A percentile compares a stretch with the other conserved stretches of the same genome.
Evolutionary conservation across 2,888 invertebrate species (phyloP).

Genomic region (Athripsodes cinereus): DNA sequence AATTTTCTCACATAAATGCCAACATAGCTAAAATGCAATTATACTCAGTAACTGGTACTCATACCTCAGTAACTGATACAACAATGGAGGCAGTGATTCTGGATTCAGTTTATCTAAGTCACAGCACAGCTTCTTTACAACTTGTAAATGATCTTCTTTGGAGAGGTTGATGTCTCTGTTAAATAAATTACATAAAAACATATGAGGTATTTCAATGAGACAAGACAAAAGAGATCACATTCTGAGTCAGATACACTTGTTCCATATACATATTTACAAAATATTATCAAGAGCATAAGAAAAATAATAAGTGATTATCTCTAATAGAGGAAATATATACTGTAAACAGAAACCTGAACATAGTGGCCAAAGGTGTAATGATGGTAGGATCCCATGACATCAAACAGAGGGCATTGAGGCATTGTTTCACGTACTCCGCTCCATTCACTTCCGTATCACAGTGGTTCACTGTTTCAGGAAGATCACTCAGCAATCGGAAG

Average conservation of each 20-base stretch:
- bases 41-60: not conserved
- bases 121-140: slow-evolving; percentile 57
- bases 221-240: no score
- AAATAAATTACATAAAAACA: slow-evolving; percentile 15
- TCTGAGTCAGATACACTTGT: no score
- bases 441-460: slow-evolving; percentile 54
- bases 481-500: slow-evolving; percentile 48
- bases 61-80: slow-evolving; percentile 59
- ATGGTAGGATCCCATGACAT: slow-evolving; percentile 53
- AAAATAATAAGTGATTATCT: no score
- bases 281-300: no score
- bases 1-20: no score
- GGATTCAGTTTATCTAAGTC: slow-evolving; percentile 53
- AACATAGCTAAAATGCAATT: no score
- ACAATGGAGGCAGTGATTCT: slow-evolving; percentile 58
- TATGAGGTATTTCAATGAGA: no score
- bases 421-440: slow-evolving; percentile 53
- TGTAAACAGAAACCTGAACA: slow-evolving; percentile 59
- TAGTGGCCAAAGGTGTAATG: slow-evolving; percentile 56
- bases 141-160: slow-evolving; percentile 52
- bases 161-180: slow-evolving; percentile 55
- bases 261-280: no score
- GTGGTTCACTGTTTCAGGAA: slow-evolving; percentile 46
- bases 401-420: slow-evolving; percentile 55
- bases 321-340: not conserved